phyloP scores from a whole-genome alignment of 2,797 vertebrate genomes.

The Sylvia borin region DNA sequence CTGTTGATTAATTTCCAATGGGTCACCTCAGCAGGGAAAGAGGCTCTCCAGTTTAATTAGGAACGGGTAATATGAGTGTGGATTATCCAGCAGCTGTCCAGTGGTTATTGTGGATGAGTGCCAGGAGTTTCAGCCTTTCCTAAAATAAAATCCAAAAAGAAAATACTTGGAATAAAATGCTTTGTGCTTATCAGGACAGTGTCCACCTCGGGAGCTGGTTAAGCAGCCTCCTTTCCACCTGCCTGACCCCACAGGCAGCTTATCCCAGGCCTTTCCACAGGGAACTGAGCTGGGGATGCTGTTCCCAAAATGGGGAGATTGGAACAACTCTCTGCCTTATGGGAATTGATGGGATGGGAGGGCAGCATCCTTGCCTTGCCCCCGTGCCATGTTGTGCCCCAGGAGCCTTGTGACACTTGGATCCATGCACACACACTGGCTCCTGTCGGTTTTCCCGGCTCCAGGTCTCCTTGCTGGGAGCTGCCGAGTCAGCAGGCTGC shows the following conservation, averaged over 20 bases:
- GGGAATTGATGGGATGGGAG: not conserved
- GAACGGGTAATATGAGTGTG: not conserved
- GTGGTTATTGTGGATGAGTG: fast-evolving
- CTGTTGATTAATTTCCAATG: slow-evolving; percentile 10
- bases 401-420: fast-evolving
- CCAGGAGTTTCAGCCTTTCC: not conserved
- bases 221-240: not conserved
- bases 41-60: slow-evolving; percentile 14
- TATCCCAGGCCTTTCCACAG: not conserved
- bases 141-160: not conserved
- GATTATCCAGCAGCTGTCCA: not conserved
- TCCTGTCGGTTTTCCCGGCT: not conserved
- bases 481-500: slow-evolving; percentile 43
- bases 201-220: fast-evolving
- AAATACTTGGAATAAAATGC: not conserved
- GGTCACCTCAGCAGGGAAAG: not conserved
- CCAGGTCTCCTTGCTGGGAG: not conserved
- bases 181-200: not conserved
- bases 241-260: not conserved
- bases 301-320: fast-evolving
- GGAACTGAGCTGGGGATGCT: not conserved
- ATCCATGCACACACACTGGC: fast-evolving
- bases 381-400: fast-evolving
- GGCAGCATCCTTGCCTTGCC: fast-evolving
- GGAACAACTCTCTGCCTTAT: fast-evolving